Percentiles rank a stretch among this genome's conserved stretches.
Conservation (phyloP, 2,113 vertebrate species). For the Chascanopsetta lugubris region DNA sequence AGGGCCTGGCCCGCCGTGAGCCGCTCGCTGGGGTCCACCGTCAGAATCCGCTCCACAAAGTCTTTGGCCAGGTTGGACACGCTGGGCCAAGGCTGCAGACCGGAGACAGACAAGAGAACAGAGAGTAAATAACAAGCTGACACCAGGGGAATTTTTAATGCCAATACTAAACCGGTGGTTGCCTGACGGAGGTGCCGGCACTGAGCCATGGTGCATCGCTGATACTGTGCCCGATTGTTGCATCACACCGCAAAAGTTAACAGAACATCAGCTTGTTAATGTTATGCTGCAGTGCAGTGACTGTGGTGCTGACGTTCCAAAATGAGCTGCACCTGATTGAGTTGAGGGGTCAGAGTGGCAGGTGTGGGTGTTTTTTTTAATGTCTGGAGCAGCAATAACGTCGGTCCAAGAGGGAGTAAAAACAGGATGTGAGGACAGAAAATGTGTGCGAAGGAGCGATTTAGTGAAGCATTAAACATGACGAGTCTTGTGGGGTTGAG, state of each 20-base stretch:
- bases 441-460: too few relatives aligned
- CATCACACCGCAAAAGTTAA: background rate
- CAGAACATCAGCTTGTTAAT: background rate
- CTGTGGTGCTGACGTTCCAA: background rate
- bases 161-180: background rate
- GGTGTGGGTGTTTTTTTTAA: too few relatives aligned
- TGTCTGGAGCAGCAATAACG: too few relatives aligned
- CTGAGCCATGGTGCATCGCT: background rate
- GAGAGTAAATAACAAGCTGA: background rate
- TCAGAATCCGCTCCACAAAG: slow-evolving; percentile 95
- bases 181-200: background rate
- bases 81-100: slow-evolving; percentile 93
- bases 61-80: slow-evolving; percentile 98
- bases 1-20: slow-evolving; percentile 93
- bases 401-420: too few relatives aligned
- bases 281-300: background rate
- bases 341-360: too few relatives aligned
- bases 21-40: slow-evolving; percentile 90
- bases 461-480: too few relatives aligned
- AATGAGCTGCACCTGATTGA: too few relatives aligned
- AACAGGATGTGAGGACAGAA: too few relatives aligned
- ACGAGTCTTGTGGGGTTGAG: too few relatives aligned
- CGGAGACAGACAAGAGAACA: slow-evolving; percentile 16
- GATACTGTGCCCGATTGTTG: background rate
- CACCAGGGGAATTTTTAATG: background rate